These are phyloP conservation scores for Acestrorhynchus altus DNA, from an alignment of 2,797 vertebrate genomes.

Conservation along the genomic window DNA sequence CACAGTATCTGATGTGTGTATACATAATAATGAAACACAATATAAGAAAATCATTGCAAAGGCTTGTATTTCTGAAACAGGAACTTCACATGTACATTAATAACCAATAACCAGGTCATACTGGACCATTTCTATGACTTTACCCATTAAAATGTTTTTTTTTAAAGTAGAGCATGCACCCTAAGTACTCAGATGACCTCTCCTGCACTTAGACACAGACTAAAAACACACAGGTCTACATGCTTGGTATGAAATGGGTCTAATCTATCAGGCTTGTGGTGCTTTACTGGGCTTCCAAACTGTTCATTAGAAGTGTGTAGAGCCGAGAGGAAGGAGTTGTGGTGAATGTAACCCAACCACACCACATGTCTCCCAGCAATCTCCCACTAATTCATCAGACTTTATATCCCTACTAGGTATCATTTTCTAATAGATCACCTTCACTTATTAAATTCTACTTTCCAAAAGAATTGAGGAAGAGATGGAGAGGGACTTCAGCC, in stretches of 20 bases:
- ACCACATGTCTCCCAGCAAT: constrained; percentile 47
- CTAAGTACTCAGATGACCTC: neutral
- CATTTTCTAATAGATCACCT: constrained; percentile 51
- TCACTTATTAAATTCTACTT: constrained; percentile 45
- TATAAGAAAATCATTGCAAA: neutral
- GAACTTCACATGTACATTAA: no score
- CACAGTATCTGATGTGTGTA: constrained; percentile 8
- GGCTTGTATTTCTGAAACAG: no score
- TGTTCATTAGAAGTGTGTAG: constrained; percentile 44
- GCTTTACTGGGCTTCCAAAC: constrained; percentile 41
- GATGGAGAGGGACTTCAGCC: neutral
- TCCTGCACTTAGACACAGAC: constrained; percentile 2
- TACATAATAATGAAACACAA: neutral
- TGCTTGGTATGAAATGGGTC: constrained; percentile 6
- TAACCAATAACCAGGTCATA: no score
- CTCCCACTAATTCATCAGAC: constrained; percentile 41
- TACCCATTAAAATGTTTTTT: no score
- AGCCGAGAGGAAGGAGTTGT: constrained; percentile 13
- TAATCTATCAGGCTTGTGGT: constrained; percentile 45
- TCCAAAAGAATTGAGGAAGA: constrained; percentile 20
- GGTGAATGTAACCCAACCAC: constrained; percentile 32
- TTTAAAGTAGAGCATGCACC: no score
- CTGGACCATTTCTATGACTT: no score
- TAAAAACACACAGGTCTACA: neutral
- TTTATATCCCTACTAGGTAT: constrained; percentile 44